Percentiles rank a stretch among this genome's conserved stretches.
These are phyloP conservation scores for Accipiter virgatus DNA, from an alignment of 2,113 vertebrate species.

Conservation along the genomic window DNA sequence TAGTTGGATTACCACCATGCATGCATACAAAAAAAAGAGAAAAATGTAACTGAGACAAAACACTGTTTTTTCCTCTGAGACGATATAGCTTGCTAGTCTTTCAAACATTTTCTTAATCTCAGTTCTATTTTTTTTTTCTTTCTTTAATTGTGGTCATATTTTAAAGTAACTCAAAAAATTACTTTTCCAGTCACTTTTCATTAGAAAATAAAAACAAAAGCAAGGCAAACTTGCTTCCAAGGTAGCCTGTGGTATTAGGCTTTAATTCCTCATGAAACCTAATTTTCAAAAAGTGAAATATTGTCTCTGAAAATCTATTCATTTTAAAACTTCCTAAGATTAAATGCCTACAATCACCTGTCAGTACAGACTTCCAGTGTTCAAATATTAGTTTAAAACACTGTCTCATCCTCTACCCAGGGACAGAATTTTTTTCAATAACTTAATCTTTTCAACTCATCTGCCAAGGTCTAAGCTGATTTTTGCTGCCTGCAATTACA, in stretches of 20 bases:
- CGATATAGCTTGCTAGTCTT: background rate
- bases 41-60: background rate
- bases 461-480: background rate
- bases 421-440: background rate
- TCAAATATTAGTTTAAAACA: background rate
- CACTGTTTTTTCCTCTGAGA: background rate
- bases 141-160: background rate
- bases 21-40: background rate
- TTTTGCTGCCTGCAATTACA: background rate
- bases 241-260: background rate
- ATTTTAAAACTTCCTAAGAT: background rate
- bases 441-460: background rate
- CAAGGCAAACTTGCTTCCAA: background rate
- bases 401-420: background rate
- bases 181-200: background rate
- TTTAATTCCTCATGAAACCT: background rate
- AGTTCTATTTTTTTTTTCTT: background rate
- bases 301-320: background rate
- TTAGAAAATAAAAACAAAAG: background rate
- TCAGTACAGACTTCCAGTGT: background rate
- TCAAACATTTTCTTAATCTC: background rate
- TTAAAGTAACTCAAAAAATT: background rate
- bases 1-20: background rate
- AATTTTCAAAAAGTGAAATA: background rate
- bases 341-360: background rate